These are phyloP conservation scores for Blastobasis adustella DNA, from an alignment of 2,888 invertebrate species.

Conservation along the genomic window DNA sequence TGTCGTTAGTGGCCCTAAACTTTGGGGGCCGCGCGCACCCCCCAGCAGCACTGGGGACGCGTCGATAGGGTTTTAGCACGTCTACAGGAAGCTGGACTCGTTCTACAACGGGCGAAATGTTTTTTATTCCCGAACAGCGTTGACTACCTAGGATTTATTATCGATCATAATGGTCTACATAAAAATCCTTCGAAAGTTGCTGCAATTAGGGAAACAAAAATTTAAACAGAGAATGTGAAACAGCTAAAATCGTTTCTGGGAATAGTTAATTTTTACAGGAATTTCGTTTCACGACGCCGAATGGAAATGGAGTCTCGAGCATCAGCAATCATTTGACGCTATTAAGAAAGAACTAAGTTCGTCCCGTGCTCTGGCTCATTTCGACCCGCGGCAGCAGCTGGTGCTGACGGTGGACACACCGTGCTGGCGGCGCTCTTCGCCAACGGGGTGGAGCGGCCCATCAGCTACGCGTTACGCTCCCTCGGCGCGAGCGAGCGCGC, in stretches of 20 bases:
- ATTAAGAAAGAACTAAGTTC: too few relatives aligned
- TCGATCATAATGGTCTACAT: background rate
- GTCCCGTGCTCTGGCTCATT: too few relatives aligned
- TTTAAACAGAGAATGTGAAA: background rate
- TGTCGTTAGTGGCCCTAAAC: background rate
- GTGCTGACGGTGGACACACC: too few relatives aligned
- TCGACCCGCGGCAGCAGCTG: too few relatives aligned
- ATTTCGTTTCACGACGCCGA: background rate
- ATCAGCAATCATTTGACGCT: too few relatives aligned
- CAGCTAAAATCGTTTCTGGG: constrained; percentile 4
- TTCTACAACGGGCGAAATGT: constrained; percentile 1
- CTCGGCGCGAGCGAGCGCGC: too few relatives aligned
- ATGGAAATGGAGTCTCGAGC: constrained; percentile 1
- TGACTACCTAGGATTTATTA: background rate
- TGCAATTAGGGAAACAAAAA: background rate
- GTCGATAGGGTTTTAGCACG: background rate
- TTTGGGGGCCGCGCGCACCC: too few relatives aligned
- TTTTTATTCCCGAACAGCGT: background rate
- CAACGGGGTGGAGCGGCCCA: too few relatives aligned
- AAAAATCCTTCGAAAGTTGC: background rate
- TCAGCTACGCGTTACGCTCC: too few relatives aligned
- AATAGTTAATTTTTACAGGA: background rate
- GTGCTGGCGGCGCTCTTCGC: too few relatives aligned
- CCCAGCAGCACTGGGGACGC: background rate
- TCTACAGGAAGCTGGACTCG: background rate